phyloP scores from a whole-genome alignment of 64 coral and sea anemone genomes.

The Pachyseris speciosa region DNA sequence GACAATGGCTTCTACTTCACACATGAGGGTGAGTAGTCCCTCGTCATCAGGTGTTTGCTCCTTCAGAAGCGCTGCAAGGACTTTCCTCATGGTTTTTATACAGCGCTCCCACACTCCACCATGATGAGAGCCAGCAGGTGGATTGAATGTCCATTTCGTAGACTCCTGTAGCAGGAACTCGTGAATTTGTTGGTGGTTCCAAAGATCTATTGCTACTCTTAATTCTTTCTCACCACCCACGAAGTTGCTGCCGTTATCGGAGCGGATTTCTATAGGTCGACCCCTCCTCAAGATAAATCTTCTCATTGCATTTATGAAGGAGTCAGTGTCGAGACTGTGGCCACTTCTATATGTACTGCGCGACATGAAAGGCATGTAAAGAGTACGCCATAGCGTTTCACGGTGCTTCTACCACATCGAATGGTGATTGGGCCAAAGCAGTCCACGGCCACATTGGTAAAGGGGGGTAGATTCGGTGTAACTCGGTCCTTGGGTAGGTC shows the following conservation, averaged over 20 bases:
- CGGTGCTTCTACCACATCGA: constrained; percentile 21
- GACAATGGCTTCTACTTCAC: no score
- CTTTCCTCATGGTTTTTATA: no score
- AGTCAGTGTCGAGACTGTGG: constrained; percentile 16
- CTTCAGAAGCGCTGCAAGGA: no score
- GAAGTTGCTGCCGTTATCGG: constrained; percentile 56
- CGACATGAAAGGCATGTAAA: constrained; percentile 6
- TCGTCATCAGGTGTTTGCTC: no score
- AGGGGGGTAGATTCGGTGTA: constrained; percentile 3
- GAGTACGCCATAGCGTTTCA: constrained; percentile 32
- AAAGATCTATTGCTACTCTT: not conserved
- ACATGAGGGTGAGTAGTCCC: no score
- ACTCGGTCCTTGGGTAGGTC: not conserved
- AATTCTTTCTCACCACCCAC: constrained; percentile 46
- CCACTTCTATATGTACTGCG: constrained; percentile 35
- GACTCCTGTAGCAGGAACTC: no score
- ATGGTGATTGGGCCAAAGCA: constrained; percentile 34
- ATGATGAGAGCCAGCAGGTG: no score
- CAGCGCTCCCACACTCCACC: no score
- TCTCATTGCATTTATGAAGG: constrained; percentile 37
- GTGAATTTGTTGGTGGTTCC: no score
- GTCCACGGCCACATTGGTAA: constrained; percentile 15
- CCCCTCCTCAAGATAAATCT: constrained; percentile 35
- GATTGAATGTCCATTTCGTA: no score
- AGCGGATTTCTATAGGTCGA: constrained; percentile 35